These are phyloP conservation scores for Pundamilia nyererei DNA, from an alignment of 2,113 vertebrate species.

Conservation along the genomic window DNA sequence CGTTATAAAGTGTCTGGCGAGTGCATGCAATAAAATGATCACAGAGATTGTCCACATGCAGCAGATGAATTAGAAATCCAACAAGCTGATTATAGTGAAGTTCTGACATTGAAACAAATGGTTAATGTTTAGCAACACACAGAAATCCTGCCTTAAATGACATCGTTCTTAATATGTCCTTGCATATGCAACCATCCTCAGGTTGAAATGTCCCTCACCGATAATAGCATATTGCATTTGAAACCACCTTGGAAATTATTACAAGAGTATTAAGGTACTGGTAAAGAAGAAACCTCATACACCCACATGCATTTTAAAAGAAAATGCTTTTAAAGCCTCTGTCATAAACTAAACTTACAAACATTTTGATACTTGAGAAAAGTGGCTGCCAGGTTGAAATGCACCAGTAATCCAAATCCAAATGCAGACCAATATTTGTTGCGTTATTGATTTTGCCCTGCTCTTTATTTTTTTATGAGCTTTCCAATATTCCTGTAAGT, in stretches of 20 bases:
- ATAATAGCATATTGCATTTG: background rate
- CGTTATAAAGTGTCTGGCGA: background rate
- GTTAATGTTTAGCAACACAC: background rate
- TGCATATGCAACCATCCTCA: background rate
- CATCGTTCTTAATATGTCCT: background rate
- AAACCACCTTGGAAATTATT: background rate
- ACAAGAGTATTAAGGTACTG: background rate
- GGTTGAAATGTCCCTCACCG: background rate
- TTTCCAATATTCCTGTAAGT: constrained; percentile 17
- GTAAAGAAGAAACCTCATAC: background rate
- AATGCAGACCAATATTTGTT: constrained; percentile 23
- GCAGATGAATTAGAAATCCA: background rate
- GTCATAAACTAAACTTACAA: constrained; percentile 25
- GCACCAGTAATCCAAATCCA: constrained; percentile 27
- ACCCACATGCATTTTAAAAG: background rate
- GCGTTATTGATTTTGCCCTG: constrained; percentile 42
- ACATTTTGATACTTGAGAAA: constrained; percentile 22
- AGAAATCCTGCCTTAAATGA: background rate
- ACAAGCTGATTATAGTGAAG: background rate
- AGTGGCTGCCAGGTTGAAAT: constrained; percentile 23
- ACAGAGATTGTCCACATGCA: background rate
- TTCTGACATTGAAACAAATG: background rate
- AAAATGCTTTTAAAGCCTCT: constrained; percentile 27
- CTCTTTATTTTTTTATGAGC: constrained; percentile 29
- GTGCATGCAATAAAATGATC: background rate